These are phyloP conservation scores for Maconellicoccus hirsutus DNA, from an alignment of 1,140 invertebrate genomes.

Conservation along the genomic window DNA sequence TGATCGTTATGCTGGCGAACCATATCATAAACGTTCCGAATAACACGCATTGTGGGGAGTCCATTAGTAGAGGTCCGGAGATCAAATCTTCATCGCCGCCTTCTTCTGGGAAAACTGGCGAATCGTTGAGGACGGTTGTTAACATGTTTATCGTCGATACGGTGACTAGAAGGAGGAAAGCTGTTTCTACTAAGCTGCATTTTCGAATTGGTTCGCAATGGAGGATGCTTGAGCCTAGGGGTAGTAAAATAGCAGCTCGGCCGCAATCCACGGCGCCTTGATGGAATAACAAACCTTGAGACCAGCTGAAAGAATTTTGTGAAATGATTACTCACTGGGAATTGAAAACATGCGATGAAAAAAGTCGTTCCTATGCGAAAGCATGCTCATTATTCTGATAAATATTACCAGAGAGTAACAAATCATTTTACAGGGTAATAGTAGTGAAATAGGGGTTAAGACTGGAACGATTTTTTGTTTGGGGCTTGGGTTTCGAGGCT, in stretches of 20 bases:
- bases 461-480: too few relatives aligned
- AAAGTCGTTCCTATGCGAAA: too few relatives aligned
- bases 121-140: slow-evolving; percentile 78
- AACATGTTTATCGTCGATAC: slow-evolving; percentile 84
- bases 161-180: slow-evolving; percentile 76
- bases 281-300: slow-evolving; percentile 73
- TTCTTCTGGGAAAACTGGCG: slow-evolving; percentile 63
- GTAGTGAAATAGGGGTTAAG: too few relatives aligned
- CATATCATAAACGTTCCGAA: slow-evolving; percentile 89
- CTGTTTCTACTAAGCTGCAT: slow-evolving; percentile 79
- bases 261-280: slow-evolving; percentile 75
- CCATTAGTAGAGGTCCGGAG: slow-evolving; percentile 56
- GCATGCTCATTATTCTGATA: too few relatives aligned
- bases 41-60: slow-evolving; percentile 73
- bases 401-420: too few relatives aligned
- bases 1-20: slow-evolving; percentile 81
- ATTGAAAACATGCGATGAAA: too few relatives aligned
- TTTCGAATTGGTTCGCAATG: slow-evolving; percentile 66
- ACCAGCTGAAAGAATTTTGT: slow-evolving; percentile 52
- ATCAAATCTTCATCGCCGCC: slow-evolving; percentile 28
- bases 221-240: slow-evolving; percentile 68
- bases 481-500: too few relatives aligned
- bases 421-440: too few relatives aligned
- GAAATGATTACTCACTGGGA: too few relatives aligned
- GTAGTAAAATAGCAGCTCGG: slow-evolving; percentile 64